Conservation (phyloP, 2,113 vertebrate genomes). For the Trematomus loennbergii region DNA sequence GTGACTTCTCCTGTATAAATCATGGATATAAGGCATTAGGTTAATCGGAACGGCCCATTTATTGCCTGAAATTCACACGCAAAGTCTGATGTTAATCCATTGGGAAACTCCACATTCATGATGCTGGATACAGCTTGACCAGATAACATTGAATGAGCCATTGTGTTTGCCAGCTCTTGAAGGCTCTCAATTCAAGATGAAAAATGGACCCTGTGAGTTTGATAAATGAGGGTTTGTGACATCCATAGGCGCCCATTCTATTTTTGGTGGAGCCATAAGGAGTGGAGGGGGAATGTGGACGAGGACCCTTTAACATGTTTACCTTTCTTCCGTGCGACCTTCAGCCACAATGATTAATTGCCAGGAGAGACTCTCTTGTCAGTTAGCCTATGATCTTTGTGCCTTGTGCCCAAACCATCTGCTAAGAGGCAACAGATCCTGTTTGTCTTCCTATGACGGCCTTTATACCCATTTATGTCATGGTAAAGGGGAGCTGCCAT, state of each 20-base stretch:
- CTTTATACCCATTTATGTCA: conserved; percentile 79
- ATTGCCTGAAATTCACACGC: conserved; percentile 70
- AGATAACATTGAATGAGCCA: conserved; percentile 85
- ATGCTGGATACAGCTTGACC: conserved; percentile 67
- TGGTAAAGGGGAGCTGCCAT: conserved; percentile 74
- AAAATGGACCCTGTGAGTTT: conserved; percentile 86
- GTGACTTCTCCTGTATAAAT: conserved; percentile 51
- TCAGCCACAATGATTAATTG: conserved; percentile 89
- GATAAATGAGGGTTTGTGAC: conserved; percentile 90
- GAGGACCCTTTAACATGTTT: conserved; percentile 82
- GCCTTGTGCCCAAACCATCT: conserved; percentile 86
- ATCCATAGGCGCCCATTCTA: conserved; percentile 86
- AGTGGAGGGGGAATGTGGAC: conserved; percentile 73
- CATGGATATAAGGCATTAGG: conserved; percentile 41
- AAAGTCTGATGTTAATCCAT: conserved; percentile 78
- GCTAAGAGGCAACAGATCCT: conserved; percentile 80
- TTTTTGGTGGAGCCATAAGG: conserved; percentile 81
- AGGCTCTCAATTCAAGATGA: conserved; percentile 87
- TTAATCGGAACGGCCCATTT: conserved; percentile 66
- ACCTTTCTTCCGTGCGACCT: conserved; percentile 87
- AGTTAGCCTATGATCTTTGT: conserved; percentile 89
- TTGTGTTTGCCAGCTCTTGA: conserved; percentile 86
- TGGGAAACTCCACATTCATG: conserved; percentile 63
- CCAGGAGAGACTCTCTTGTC: conserved; percentile 87
- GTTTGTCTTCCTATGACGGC: conserved; percentile 76